These are phyloP conservation scores for Megalops cyprinoides DNA, from an alignment of 2,797 vertebrate species.

Conservation along the genomic window DNA sequence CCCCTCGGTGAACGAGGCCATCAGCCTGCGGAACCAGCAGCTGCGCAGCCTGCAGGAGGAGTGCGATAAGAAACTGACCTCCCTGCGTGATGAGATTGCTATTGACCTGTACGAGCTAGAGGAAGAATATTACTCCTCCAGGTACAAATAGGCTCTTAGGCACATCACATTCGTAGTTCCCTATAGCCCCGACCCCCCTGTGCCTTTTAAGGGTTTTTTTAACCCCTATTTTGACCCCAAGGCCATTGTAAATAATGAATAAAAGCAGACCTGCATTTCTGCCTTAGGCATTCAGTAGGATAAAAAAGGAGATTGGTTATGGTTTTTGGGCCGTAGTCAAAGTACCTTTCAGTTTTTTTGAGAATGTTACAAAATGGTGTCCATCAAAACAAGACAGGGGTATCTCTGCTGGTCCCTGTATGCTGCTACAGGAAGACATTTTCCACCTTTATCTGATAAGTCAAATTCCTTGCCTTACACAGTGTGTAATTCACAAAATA, in stretches of 20 bases:
- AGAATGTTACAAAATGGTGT: neutral
- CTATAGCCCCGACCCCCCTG: slow-evolving; percentile 46
- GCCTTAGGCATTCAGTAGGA: slow-evolving; percentile 45
- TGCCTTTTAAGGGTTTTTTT: slow-evolving; percentile 39
- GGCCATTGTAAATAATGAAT: slow-evolving; percentile 44
- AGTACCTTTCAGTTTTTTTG: neutral
- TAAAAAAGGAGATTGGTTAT: neutral
- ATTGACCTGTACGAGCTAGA: slow-evolving; percentile 98
- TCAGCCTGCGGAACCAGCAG: slow-evolving; percentile 93
- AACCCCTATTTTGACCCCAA: slow-evolving; percentile 35
- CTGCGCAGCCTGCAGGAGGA: slow-evolving; percentile 90
- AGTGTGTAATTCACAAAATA: slow-evolving; percentile 8
- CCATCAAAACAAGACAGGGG: neutral
- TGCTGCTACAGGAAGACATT: slow-evolving; percentile 12
- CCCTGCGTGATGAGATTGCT: slow-evolving; percentile 93
- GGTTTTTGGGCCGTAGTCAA: slow-evolving; percentile 18
- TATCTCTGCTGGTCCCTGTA: neutral
- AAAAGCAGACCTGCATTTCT: too few relatives aligned
- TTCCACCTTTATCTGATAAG: neutral
- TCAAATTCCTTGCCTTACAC: slow-evolving; percentile 29
- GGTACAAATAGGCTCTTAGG: slow-evolving; percentile 90
- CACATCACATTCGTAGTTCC: slow-evolving; percentile 52
- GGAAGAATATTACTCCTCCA: slow-evolving; percentile 99
- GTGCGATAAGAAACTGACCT: slow-evolving; percentile 93
- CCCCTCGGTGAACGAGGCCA: slow-evolving; percentile 94